Base-by-base conservation (phyloP, 2,797 vertebrate species). In the Sebastes ruberrimus region DNA sequence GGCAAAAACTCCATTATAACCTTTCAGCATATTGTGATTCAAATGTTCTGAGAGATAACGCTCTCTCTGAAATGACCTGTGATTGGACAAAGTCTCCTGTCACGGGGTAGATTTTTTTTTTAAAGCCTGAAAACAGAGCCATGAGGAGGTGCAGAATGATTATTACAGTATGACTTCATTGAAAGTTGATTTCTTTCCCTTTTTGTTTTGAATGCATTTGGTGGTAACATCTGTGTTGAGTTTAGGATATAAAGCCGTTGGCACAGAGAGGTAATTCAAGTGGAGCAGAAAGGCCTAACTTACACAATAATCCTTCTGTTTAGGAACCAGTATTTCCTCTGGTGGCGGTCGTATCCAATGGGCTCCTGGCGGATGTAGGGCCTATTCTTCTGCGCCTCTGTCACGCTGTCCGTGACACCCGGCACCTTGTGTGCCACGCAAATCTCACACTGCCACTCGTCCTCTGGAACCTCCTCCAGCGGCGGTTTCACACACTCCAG, bases 401-500 rank as follows among this genome's bases (percentile, higher is more conserved):
- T 95, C 80, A 99, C 94, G 65, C 97, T 98, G 97, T 99, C 97
- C 18, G 96, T 97, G 71, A 99, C 98, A 0, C 99, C 99, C 2
- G 98, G 96, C 90, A 99, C 98, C 92, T 97, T 97, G 81, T 99
- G 98, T 0, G 98, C 98, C 78, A 97, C 98, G 3, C 99, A 99
- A 30, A 99, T 96, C 93, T 99, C 99, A 27, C 99, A 99, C 96
- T 99, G 98, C 99, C 99, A 99, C 83, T 99, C 99, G 9, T 99
- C 99, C 94, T 99, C 99, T 0, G 99, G 99, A 20, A 99, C 99
- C 84, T 96, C 97, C 89, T 97, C 95, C 42, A 99, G 95, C 1
- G 98, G 98, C 0, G 98, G 99, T 18, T 98, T 98, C 87, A 99
- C 99, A 0, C 99, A 99, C 92, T 99, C 99, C 91, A 99, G 94